Evolutionary conservation across 2,113 vertebrate genomes (phyloP), one percentile per base, ranked within the genome.

Genomic region (Prunella himalayana): DNA sequence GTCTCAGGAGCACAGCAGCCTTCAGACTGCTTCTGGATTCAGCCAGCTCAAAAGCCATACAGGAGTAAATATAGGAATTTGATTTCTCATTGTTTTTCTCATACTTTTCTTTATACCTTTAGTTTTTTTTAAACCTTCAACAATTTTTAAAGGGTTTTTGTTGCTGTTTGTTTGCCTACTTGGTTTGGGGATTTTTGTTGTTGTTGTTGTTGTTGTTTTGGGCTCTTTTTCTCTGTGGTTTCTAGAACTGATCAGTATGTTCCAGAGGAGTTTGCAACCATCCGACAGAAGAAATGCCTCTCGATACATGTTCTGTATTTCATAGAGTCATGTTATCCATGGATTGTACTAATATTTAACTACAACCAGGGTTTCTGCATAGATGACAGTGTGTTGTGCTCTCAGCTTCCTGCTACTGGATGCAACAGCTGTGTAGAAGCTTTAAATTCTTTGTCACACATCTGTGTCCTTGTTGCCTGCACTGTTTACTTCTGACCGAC

Each of bases 271-370:
- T 91, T 65, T 39, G 6, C 24, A 65, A 21, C 30, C 3, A 0
- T 37, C 25, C 33, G 57, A 6, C 1, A 50, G 10, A 61, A 90
- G n/a, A 85, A 77, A 73, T 31, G 4, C 11, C 9, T 5, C 13
- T 88, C 6, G 35, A 6, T 72, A 35, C 19, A 8, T 41, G 30
- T 47, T 45, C 41, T 77, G 3, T 25, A 41, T 39, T 91, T n/a
- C 23, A 23, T 0, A 28, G 23, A 23, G 2, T 1, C 8, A 19
- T 23, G 11, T 33, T 41, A 47, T n/a, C n/a, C 28, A 35, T 47
- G 33, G 16, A 13, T 10, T 59, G 19, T 37, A 28, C 17, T 59
- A 42, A 59, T 47, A 53, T 59, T 82, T 91, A 50, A 30, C 9
- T 30, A 14, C 22, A 75, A 7, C 4, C 16, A 39, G 51, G 2